Evolutionary conservation across 1,140 invertebrate genomes (phyloP), one percentile per base, ranked within the genome.

Genomic region (Maconellicoccus hirsutus): DNA sequence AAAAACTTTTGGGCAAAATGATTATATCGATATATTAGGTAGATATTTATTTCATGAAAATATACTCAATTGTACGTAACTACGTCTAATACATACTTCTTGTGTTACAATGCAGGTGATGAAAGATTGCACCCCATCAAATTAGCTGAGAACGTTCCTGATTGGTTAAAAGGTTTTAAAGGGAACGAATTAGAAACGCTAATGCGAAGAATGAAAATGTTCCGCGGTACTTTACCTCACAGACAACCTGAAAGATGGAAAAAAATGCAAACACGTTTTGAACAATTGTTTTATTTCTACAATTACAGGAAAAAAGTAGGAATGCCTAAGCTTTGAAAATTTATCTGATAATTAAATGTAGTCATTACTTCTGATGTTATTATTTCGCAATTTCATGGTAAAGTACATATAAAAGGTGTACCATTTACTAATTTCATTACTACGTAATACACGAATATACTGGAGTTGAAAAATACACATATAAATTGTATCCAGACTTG

Each of bases 1-100:
- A 77, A 92, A 93, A 10, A 77, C 94, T 0, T 95, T 93, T 82
- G 94, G 94, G 0, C 94, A 97, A 78, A 98, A 98, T 83, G 94
- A 98, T 81, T 97, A 96, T 76, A 96, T 98, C 71, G 94, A 97
- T 80, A 96, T 97, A 70, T 81, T 97, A 27, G 61, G 61, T 66
- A 23, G 3, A 16, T 59, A 66, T 22, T 66, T 66, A 10, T 10
- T 26, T 23, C 19, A 23, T 23, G n/a, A n/a, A n/a, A 10, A 8
- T 8, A 8, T 42, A 8, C 39, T 42, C n/a, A 10, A 42, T 42
- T 42, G 8, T n/a, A 42, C n/a, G n/a, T n/a, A n/a, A n/a, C n/a
- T n/a, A n/a, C 25, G 22, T 25, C 61, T 6, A 22, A 22, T 66
- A 25, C 61, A 2, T 26, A 16, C 8, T 66, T 66, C 6, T 25